phyloP scores from a whole-genome alignment of 2,888 invertebrate genomes.

The Celastrina argiolus region DNA sequence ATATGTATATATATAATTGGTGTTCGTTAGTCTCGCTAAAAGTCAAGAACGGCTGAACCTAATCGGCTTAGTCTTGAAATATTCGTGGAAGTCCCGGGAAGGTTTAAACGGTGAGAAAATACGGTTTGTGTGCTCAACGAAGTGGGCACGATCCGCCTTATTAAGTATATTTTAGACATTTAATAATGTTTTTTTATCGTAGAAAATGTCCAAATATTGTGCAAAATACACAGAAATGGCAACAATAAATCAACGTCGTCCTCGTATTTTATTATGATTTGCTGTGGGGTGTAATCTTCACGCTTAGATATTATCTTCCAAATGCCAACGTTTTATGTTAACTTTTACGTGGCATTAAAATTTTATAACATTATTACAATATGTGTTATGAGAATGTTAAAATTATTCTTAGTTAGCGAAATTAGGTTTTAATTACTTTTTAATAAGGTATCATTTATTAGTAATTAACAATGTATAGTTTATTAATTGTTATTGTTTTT shows the following conservation, averaged over 20 bases:
- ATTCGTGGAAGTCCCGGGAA: too few species aligned
- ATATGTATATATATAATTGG: too few species aligned
- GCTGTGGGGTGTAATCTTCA: background rate
- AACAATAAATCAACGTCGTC: background rate
- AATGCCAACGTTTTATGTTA: background rate
- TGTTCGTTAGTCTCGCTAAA: too few species aligned
- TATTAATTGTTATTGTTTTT: background rate
- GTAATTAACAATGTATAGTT: background rate
- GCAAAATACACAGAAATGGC: background rate
- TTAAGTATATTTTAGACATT: too few species aligned
- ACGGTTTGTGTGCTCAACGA: too few species aligned
- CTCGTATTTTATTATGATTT: background rate
- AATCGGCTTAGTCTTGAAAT: too few species aligned
- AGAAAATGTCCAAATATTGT: background rate
- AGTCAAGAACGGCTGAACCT: too few species aligned
- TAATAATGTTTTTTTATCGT: too few species aligned
- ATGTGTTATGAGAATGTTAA: background rate
- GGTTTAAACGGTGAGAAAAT: too few species aligned
- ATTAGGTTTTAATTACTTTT: background rate
- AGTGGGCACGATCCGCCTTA: too few species aligned
- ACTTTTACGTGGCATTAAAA: background rate
- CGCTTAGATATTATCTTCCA: background rate
- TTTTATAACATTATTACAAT: background rate
- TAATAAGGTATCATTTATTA: background rate
- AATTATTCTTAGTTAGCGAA: background rate